Base-by-base conservation (phyloP, 1,140 invertebrate species). In the Caenorhabditis briggsae region DNA sequence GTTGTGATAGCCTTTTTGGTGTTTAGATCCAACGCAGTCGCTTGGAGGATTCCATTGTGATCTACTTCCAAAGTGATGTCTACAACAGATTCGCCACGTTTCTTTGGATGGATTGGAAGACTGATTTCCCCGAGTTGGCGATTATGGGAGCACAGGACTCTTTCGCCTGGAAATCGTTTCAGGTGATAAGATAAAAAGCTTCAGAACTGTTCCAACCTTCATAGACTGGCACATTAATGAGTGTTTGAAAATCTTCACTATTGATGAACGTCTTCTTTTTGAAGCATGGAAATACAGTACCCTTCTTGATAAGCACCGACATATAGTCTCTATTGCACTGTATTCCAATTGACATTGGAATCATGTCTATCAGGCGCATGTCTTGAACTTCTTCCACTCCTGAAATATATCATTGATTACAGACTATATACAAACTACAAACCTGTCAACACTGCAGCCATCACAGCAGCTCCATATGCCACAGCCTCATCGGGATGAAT, bases 401-500 rank as follows among this genome's bases (percentile, higher is more conserved):
- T 78, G 46, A 12, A 78, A 23, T 23, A 43, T 18, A 6, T 61
- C 11, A 61, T 7, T 12, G 11, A 25, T 25, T 2, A 61, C 5
- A 25, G 12, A 61, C 14, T 11, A n/a, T 7, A 46, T 16, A 18
- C 5, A 9, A 48, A 23, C 50, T 12, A 20, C 20, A 18, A 9
- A 78, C 70, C 70, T 53, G 70, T 53, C 20, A 78, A 23, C 5
- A 78, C 70, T 12, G 70, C 70, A 50, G 70, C 70, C 70, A 78
- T 78, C 7, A 78, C 46, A 2, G 95, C 95, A n/a, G 95, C 95
- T 12, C 95, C 95, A 90, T 95, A 95, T 14, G 95, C 95, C 0
- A 96, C 95, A 46, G 95, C 95, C 94, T 98, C 97, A 94, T 98
- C 97, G 58, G 97, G 97, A 92, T 97, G 97, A 93, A 95, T 95